Conservation (phyloP, 2,797 vertebrate genomes). For the Microctenopoma stevenorrisi region DNA sequence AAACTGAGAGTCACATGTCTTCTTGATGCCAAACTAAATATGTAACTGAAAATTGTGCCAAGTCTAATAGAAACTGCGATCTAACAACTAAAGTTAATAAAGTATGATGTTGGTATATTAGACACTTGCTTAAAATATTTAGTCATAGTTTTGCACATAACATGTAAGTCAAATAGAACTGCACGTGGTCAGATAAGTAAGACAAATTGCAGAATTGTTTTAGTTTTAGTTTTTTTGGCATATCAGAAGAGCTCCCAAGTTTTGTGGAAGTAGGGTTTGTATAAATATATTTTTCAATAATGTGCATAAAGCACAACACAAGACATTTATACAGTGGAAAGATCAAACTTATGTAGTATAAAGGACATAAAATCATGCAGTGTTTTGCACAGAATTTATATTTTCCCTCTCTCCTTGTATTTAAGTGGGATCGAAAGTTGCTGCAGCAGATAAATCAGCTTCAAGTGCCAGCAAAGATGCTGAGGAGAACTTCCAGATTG, state of each 20-base stretch:
- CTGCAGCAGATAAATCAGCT: slow-evolving; percentile 80
- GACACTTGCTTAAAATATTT: not conserved
- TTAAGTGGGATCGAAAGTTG: slow-evolving; percentile 77
- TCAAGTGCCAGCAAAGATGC: slow-evolving; percentile 71
- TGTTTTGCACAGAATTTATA: too few relatives aligned
- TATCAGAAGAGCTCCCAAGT: too few relatives aligned
- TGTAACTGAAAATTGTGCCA: not conserved
- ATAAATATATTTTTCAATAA: too few relatives aligned
- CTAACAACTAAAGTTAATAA: not conserved
- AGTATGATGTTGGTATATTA: not conserved
- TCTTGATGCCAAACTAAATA: not conserved
- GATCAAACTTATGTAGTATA: not conserved
- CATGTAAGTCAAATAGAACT: too few relatives aligned
- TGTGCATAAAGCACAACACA: too few relatives aligned
- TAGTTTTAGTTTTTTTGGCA: too few relatives aligned
- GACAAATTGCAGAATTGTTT: too few relatives aligned
- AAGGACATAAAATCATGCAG: not conserved
- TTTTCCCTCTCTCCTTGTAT: slow-evolving; percentile 11
- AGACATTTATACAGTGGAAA: too few relatives aligned
- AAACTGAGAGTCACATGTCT: not conserved
- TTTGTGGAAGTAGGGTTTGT: too few relatives aligned
- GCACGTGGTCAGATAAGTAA: too few relatives aligned
- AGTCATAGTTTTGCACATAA: too few relatives aligned
- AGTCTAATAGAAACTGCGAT: too few relatives aligned
- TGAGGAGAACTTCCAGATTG: slow-evolving; percentile 90